Base-by-base conservation (phyloP, 2,888 invertebrate species). In the Eugnorisma glareosa region DNA sequence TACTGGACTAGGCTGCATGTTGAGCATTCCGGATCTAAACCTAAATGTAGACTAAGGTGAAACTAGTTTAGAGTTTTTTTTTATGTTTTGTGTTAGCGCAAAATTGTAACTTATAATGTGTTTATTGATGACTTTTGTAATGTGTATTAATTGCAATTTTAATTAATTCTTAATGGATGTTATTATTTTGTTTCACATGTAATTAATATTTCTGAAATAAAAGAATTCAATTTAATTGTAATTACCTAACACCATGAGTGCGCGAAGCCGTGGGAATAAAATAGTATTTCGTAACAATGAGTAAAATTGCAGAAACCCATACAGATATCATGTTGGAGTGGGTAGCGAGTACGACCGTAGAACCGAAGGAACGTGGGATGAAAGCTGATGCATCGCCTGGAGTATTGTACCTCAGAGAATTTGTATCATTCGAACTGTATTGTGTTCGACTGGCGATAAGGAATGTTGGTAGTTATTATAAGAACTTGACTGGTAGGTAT, bases 251-350 rank as follows among this genome's bases (percentile, higher is more conserved):
- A 54, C 13, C 43, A 45, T 45, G n/a, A n/a, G 13, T 13, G 13
- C 13, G 18, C 0, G 3, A 31, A 8, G 18, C 31, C 31, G 18
- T 1, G 28, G 57, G 57, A 3, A 18, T 57, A 18, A 31, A 18
- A 8, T 18, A 59, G 59, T 31, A 63, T 1, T 24, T 3, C 21
- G 43, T 18, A 71, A 61, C 69, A 81, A 74, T 67, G 43, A 35
- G 7, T 28, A n/a, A 59, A 48, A 78, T 79, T 66, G 40, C 24
- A 66, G 45, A 35, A 57, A 40, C 7, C 18, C 2, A 31, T 37
- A 73, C 40, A 31, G 40, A 43, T 82, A 69, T 72, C 37, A 82
- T 79, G 68, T 69, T 66, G 48, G 67, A 54, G 11, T 24, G 21
- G 54, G 18, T 57, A 54, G 71, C 24, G 3, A 61, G 54, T 69